Evolutionary conservation across 2,888 invertebrate genomes (phyloP).

Genomic region (Argyresthia albistria): DNA sequence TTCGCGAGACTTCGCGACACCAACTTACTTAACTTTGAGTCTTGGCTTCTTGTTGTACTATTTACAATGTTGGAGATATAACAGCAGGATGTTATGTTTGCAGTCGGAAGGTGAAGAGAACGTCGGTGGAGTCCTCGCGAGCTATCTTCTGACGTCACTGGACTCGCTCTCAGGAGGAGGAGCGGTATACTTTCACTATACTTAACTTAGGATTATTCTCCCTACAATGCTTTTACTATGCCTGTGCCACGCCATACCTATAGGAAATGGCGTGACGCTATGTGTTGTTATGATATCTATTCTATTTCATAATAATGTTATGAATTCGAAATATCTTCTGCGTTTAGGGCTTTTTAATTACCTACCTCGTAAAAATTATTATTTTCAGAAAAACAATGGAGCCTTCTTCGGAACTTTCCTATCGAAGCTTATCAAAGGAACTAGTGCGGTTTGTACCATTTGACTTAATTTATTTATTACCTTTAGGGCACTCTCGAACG

Average conservation of each 20-base stretch:
- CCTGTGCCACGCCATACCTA: no score
- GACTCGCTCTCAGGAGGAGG: constrained; percentile 63
- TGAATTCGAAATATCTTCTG: no score
- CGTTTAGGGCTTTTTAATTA: no score
- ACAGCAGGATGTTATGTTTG: constrained; percentile 1
- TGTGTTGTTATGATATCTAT: no score
- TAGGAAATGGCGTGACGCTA: no score
- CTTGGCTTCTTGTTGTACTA: no score
- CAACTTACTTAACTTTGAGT: not conserved
- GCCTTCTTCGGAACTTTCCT: constrained; percentile 57
- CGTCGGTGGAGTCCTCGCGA: constrained; percentile 53
- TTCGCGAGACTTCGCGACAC: no score
- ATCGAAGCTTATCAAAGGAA: constrained; percentile 51
- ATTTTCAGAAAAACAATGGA: constrained; percentile 57
- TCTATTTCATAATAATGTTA: no score
- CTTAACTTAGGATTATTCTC: constrained; percentile 3
- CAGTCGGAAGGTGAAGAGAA: constrained; percentile 60
- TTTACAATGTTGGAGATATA: no score
- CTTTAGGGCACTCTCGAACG: no score
- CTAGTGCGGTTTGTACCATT: constrained; percentile 39
- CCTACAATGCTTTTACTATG: no score
- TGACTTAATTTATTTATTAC: not conserved
- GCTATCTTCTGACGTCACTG: constrained; percentile 52
- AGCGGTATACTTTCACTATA: constrained; percentile 44
- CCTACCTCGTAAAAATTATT: not conserved